phyloP scores from a whole-genome alignment of 2,888 invertebrate genomes.

The Phragmatobia fuliginosa region DNA sequence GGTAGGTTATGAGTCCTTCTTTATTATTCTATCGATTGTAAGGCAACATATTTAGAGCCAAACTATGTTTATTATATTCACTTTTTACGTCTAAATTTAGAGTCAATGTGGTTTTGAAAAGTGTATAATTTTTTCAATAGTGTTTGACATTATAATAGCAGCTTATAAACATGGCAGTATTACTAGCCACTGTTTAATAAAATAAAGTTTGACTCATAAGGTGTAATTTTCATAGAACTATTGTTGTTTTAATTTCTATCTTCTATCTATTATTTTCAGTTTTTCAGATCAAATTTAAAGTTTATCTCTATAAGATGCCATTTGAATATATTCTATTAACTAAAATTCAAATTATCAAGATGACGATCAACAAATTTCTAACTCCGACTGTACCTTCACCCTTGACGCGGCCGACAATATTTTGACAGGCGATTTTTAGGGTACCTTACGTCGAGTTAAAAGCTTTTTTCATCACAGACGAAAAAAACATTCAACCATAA shows the following conservation, averaged over 20 bases:
- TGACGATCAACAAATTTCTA: slow-evolving; percentile 11
- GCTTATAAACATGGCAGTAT: too few species aligned
- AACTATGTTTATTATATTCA: not conserved
- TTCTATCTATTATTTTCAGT: too few species aligned
- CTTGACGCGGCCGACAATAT: slow-evolving; percentile 73
- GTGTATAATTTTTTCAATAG: too few species aligned
- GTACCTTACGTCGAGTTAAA: slow-evolving; percentile 62
- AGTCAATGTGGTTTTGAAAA: not conserved
- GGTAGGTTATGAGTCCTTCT: too few species aligned
- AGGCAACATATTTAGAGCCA: not conserved
- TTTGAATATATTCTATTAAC: too few species aligned
- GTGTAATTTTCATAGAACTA: too few species aligned
- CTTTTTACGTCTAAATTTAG: not conserved
- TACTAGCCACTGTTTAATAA: not conserved
- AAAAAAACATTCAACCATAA: slow-evolving; percentile 36
- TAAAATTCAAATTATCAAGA: too few species aligned
- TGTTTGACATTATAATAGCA: too few species aligned
- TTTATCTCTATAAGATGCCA: too few species aligned
- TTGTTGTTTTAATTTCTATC: too few species aligned
- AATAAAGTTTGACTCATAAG: too few species aligned
- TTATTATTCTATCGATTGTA: not conserved
- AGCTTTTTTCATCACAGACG: slow-evolving; percentile 59
- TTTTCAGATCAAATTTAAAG: not conserved
- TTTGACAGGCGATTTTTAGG: slow-evolving; percentile 77
- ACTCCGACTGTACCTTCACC: slow-evolving; percentile 57